Conservation (phyloP, 2,888 invertebrate genomes). For the Protonemura montana region DNA sequence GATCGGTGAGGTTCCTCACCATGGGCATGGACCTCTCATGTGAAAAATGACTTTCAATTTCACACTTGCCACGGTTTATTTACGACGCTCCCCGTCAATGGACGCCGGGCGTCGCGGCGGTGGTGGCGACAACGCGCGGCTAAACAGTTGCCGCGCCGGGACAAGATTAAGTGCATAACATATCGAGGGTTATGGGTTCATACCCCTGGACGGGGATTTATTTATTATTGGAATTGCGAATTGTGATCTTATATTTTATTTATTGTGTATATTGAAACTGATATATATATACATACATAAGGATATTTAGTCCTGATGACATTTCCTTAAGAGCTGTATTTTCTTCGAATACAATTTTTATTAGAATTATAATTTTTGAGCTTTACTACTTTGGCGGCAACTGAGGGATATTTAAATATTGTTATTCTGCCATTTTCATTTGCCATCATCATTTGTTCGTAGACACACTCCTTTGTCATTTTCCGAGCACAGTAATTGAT, state of each 20-base stretch:
- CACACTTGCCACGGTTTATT: slow-evolving; percentile 48
- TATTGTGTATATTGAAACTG: too few species aligned
- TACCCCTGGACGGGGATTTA: background rate
- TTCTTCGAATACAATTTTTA: too few species aligned
- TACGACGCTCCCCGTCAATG: slow-evolving; percentile 34
- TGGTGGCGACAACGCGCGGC: background rate
- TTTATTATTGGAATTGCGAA: background rate
- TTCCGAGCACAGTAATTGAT: background rate
- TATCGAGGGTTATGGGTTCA: slow-evolving; percentile 7
- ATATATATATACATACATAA: too few species aligned
- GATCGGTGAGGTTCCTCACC: slow-evolving; percentile 14
- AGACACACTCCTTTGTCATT: background rate
- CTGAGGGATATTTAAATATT: background rate
- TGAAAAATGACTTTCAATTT: slow-evolving; percentile 49
- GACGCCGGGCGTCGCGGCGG: background rate
- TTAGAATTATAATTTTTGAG: too few species aligned
- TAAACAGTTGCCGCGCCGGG: background rate
- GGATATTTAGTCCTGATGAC: too few species aligned
- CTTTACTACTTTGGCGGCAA: background rate
- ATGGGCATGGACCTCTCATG: slow-evolving; percentile 25
- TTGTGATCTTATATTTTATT: background rate
- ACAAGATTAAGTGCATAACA: background rate
- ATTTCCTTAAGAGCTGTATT: too few species aligned
- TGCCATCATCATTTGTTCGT: too few species aligned
- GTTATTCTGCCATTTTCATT: too few species aligned